A percentile compares a stretch with the other conserved stretches of the same genome.
Evolutionary conservation across 2,888 invertebrate genomes (phyloP).

Genomic region (Venusia cambrica): DNA sequence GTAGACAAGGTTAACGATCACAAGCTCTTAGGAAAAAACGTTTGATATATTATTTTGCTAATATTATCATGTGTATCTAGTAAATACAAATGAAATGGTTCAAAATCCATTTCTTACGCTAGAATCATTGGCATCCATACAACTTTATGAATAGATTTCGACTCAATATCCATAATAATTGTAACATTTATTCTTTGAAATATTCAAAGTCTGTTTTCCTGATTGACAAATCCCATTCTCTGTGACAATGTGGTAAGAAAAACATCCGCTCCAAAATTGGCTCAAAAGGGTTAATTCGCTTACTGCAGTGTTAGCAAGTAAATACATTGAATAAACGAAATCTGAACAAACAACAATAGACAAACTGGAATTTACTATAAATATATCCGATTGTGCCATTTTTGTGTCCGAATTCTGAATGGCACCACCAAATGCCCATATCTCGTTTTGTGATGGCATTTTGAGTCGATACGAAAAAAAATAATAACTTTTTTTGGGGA

Average conservation of each 20-base stretch:
- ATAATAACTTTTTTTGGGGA: conserved; percentile 23
- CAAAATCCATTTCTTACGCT: conserved; percentile 2
- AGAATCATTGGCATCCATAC: conserved; percentile 13
- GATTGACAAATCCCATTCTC: conserved; percentile 45
- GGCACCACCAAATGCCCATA: too few relatives aligned
- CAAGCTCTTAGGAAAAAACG: too few relatives aligned
- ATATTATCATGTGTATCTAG: too few relatives aligned
- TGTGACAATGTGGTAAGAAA: conserved; percentile 54
- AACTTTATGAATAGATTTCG: conserved; percentile 24
- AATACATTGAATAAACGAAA: conserved; percentile 57
- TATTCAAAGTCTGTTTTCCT: conserved; percentile 24
- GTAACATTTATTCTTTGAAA: conserved; percentile 36
- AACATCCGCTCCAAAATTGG: conserved; percentile 69
- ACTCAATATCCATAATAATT: conserved; percentile 36
- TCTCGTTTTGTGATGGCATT: too few relatives aligned
- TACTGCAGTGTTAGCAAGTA: conserved; percentile 58
- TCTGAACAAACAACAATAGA: conserved; percentile 70
- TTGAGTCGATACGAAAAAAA: too few relatives aligned
- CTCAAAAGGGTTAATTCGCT: conserved; percentile 50
- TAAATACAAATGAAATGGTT: too few relatives aligned
- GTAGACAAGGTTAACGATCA: too few relatives aligned
- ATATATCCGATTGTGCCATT: conserved; percentile 58
- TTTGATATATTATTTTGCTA: too few relatives aligned
- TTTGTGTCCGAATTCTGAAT: conserved; percentile 33
- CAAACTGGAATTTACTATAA: conserved; percentile 54